These are phyloP conservation scores for Spatula versicolor DNA, from an alignment of 2,797 vertebrate species.

Conservation along the genomic window DNA sequence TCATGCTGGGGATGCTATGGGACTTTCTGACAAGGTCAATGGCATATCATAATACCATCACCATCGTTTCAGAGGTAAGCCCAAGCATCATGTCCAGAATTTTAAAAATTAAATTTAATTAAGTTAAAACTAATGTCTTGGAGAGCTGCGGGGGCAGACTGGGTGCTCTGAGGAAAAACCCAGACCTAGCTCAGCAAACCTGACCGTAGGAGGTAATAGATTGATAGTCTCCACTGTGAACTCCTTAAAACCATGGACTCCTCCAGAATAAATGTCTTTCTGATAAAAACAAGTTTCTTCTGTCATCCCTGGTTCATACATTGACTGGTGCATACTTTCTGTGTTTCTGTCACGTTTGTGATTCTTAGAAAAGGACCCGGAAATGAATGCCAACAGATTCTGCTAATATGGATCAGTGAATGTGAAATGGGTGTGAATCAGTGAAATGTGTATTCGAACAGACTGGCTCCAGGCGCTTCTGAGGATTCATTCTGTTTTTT, in stretches of 20 bases:
- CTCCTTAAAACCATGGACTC: not conserved
- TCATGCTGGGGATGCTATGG: not conserved
- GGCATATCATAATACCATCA: not conserved
- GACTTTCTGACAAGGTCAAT: not conserved
- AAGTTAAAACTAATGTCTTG: not conserved
- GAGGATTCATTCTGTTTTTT: not conserved
- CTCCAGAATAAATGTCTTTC: not conserved
- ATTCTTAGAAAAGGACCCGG: not conserved
- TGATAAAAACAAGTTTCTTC: not conserved
- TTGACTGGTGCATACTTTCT: not conserved
- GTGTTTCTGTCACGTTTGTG: not conserved
- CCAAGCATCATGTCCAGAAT: not conserved
- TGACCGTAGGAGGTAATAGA: not conserved
- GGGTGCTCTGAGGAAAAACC: not conserved
- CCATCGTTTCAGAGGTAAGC: not conserved
- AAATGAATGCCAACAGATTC: not conserved
- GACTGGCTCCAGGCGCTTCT: not conserved
- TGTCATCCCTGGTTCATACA: not conserved
- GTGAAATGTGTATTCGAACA: not conserved
- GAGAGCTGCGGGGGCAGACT: not conserved
- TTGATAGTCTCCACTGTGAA: fast-evolving
- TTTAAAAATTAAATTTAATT: not conserved
- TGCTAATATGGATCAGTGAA: not conserved
- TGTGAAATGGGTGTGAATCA: no score
- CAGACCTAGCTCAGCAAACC: not conserved